Conservation (phyloP, 2,113 vertebrate genomes). For the Crocuta crocuta region DNA sequence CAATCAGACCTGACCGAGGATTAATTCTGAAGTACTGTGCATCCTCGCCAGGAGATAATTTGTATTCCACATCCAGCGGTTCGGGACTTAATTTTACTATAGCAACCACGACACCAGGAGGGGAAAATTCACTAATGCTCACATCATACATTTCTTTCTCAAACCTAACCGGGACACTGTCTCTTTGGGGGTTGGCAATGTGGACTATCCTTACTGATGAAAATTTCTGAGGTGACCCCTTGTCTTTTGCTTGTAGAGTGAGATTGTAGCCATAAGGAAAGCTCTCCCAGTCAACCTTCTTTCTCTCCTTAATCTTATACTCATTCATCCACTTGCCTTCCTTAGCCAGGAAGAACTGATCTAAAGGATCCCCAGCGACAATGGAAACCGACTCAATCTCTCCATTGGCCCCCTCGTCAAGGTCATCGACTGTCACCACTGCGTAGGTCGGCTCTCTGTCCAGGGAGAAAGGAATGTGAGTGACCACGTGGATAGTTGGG, state of each 20-base stretch:
- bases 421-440: slow-evolving; percentile 92
- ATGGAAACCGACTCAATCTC: slow-evolving; percentile 95
- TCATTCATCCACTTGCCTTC: slow-evolving; percentile 91
- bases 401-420: slow-evolving; percentile 95
- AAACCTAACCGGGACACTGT: slow-evolving; percentile 87
- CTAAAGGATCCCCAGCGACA: slow-evolving; percentile 92
- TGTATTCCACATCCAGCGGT: slow-evolving; percentile 92
- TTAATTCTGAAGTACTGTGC: slow-evolving; percentile 93
- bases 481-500: slow-evolving; percentile 91
- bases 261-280: slow-evolving; percentile 93
- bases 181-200: slow-evolving; percentile 87
- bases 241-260: slow-evolving; percentile 96
- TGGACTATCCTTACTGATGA: slow-evolving; percentile 90
- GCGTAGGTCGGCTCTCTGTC: slow-evolving; percentile 92
- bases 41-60: slow-evolving; percentile 90
- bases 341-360: slow-evolving; percentile 92
- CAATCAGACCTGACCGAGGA: slow-evolving; percentile 93
- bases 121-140: slow-evolving; percentile 94
- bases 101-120: slow-evolving; percentile 93
- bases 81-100: slow-evolving; percentile 92
- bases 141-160: slow-evolving; percentile 92
- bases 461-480: slow-evolving; percentile 88
- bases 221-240: slow-evolving; percentile 93
- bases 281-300: slow-evolving; percentile 90
- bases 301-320: slow-evolving; percentile 92